A percentile compares a stretch with the other conserved stretches of the same genome.
Evolutionary conservation across 2,888 invertebrate genomes (phyloP).

Genomic region (Mythimna impura): DNA sequence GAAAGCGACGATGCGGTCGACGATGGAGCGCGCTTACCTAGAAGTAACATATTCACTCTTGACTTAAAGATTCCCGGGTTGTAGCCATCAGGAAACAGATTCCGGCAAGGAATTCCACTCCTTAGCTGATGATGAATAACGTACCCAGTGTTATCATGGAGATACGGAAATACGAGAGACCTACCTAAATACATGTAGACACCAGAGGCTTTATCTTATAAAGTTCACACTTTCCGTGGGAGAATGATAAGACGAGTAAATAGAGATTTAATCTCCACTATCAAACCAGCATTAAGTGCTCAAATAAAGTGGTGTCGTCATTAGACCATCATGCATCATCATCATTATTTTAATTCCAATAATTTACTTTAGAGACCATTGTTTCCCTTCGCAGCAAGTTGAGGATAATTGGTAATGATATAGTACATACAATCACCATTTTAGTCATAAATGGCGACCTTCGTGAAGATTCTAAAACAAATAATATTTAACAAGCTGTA

Average conservation of each 20-base stretch:
- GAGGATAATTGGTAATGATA: conserved; percentile 48
- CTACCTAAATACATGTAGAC: background rate
- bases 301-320: conserved; percentile 55
- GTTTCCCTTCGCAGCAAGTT: conserved; percentile 46
- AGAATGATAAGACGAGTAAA: conserved; percentile 49
- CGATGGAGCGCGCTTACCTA: too few relatives aligned
- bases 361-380: conserved; percentile 43
- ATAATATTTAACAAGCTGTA: background rate
- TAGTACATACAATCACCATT: conserved; percentile 20
- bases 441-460: conserved; percentile 16
- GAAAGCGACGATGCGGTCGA: too few relatives aligned
- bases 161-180: conserved; percentile 5
- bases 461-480: conserved; percentile 1
- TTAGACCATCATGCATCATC: conserved; percentile 42
- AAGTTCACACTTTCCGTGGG: conserved; percentile 43
- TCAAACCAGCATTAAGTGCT: conserved; percentile 42
- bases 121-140: too few relatives aligned
- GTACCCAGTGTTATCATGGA: too few relatives aligned
- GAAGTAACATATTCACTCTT: too few relatives aligned
- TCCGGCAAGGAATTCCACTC: too few relatives aligned
- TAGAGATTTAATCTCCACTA: conserved; percentile 41
- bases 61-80: too few relatives aligned
- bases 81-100: too few relatives aligned
- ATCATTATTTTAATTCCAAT: conserved; percentile 56
- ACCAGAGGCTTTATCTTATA: conserved; percentile 16